Percentiles rank a stretch among this genome's conserved stretches.
phyloP scores from a whole-genome alignment of 2,797 vertebrate genomes.

The Parotocinclus haroldoi region DNA sequence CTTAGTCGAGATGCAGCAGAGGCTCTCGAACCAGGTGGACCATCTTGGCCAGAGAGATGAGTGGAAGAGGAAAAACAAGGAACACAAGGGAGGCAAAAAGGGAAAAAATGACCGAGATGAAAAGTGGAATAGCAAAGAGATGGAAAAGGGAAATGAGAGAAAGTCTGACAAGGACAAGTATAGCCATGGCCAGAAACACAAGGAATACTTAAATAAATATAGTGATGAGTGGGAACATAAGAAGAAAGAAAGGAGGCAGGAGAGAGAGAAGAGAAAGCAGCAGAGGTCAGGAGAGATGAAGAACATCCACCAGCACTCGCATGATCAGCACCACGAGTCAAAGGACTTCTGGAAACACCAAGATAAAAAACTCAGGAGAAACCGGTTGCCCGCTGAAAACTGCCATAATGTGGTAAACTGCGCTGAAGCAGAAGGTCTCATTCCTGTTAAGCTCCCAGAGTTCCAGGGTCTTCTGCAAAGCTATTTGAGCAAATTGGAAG shows the following conservation, averaged over 20 bases:
- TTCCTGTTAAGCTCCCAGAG: conserved; percentile 65
- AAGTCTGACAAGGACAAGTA: conserved; percentile 55
- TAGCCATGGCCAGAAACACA: conserved; percentile 28
- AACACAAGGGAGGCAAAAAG: conserved; percentile 53
- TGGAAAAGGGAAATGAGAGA: conserved; percentile 42
- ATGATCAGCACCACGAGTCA: conserved; percentile 43
- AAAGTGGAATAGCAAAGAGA: conserved; percentile 61
- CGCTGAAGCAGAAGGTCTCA: conserved; percentile 66
- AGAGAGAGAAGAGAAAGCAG: conserved; percentile 67
- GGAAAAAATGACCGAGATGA: conserved; percentile 58
- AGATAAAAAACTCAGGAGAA: conserved; percentile 65
- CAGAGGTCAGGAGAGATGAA: conserved; percentile 65
- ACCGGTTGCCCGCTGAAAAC: conserved; percentile 52
- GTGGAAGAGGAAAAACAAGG: conserved; percentile 50
- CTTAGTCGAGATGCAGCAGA: conserved; percentile 67
- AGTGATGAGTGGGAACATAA: conserved; percentile 71
- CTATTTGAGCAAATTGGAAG: conserved; percentile 71
- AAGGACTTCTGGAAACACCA: conserved; percentile 69
- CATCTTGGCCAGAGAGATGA: conserved; percentile 61
- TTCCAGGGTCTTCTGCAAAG: conserved; percentile 70
- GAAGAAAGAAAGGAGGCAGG: conserved; percentile 62
- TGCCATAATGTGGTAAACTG: conserved; percentile 63
- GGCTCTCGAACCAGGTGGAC: conserved; percentile 66
- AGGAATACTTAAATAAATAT: conserved; percentile 63
- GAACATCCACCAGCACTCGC: conserved; percentile 44